Evolutionary conservation across 2,113 vertebrate species (phyloP).

Genomic region (Ceratotherium simum): DNA sequence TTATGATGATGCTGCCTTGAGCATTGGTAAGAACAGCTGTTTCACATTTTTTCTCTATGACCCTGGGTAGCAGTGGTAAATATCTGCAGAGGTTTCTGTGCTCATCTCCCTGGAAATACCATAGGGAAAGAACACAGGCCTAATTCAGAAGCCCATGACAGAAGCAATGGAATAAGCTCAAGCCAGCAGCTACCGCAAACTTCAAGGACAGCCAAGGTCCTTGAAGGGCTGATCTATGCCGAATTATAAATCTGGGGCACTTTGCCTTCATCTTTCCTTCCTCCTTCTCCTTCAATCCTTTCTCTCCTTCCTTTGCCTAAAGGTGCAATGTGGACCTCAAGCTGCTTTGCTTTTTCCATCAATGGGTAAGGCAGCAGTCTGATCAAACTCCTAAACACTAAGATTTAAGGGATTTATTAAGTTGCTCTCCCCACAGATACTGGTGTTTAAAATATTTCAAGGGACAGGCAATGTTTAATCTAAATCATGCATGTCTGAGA

Average conservation of each 20-base stretch:
- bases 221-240: not conserved
- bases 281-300: not conserved
- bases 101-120: constrained; percentile 13
- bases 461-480: not conserved
- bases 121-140: not conserved
- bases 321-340: not conserved
- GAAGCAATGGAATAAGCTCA: not conserved
- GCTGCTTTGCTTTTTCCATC: not conserved
- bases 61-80: not conserved
- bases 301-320: not conserved
- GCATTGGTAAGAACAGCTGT: not conserved
- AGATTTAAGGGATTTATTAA: not conserved
- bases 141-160: not conserved
- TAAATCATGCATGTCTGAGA: not conserved
- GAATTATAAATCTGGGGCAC: not conserved
- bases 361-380: not conserved
- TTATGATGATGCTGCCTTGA: not conserved
- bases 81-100: not conserved
- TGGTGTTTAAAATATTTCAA: constrained; percentile 11
- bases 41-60: not conserved
- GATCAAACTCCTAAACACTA: not conserved
- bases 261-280: not conserved
- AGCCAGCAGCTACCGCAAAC: not conserved
- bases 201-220: not conserved
- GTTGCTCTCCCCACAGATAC: not conserved